Percentiles rank a stretch among this genome's conserved stretches.
These are phyloP conservation scores for Eilema depressum DNA, from an alignment of 2,888 invertebrate genomes.

Conservation along the genomic window DNA sequence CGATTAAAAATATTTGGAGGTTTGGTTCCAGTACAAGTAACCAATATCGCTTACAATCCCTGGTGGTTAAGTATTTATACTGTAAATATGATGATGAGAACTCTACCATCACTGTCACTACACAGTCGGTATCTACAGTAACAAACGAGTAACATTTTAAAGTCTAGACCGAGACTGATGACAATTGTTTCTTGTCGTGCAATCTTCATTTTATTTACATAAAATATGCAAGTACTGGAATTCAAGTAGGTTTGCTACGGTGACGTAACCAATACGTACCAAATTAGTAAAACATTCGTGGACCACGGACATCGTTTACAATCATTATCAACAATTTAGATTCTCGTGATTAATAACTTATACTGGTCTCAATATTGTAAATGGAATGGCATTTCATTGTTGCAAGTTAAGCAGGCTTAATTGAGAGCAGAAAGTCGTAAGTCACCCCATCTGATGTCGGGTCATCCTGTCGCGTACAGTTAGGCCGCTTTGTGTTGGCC, in stretches of 20 bases:
- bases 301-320: conserved; percentile 75
- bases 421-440: conserved; percentile 61
- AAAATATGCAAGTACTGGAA: conserved; percentile 78
- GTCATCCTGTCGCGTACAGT: conserved; percentile 80
- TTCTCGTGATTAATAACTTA: conserved; percentile 72
- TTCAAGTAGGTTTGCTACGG: conserved; percentile 70
- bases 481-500: conserved; percentile 73
- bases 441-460: conserved; percentile 68
- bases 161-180: conserved; percentile 65
- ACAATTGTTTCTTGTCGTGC: conserved; percentile 69
- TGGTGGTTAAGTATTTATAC: background rate
- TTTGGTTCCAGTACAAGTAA: conserved; percentile 6
- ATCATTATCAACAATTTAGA: conserved; percentile 77
- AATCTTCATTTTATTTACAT: conserved; percentile 75
- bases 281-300: conserved; percentile 80
- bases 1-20: conserved; percentile 22
- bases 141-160: conserved; percentile 47
- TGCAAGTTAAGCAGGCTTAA: conserved; percentile 56
- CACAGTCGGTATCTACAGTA: conserved; percentile 22
- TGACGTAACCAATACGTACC: conserved; percentile 76
- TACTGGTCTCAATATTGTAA: conserved; percentile 60
- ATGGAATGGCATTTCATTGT: conserved; percentile 51
- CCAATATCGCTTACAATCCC: background rate
- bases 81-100: background rate
- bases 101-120: conserved; percentile 22